Percentiles rank a stretch among this genome's conserved stretches.
These are phyloP conservation scores for Drosophila incognita DNA, from an alignment of 2,888 invertebrate species.

Conservation along the genomic window DNA sequence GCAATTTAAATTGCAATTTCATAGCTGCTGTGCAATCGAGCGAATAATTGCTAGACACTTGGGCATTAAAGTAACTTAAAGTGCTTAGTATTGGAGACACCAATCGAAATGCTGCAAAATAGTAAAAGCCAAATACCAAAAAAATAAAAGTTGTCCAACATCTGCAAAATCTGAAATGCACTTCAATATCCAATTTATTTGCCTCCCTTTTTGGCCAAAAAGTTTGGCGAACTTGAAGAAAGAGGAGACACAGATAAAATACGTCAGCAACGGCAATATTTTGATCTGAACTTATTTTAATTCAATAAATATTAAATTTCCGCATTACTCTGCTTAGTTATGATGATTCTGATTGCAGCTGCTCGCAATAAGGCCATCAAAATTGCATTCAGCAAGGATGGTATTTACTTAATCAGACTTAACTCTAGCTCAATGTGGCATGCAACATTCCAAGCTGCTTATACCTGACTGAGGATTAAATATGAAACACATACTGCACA, in stretches of 20 bases:
- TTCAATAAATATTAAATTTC: constrained; percentile 56
- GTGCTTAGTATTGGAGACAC: constrained; percentile 26
- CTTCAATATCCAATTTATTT: constrained; percentile 37
- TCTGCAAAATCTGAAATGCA: constrained; percentile 18
- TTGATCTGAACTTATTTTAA: constrained; percentile 32
- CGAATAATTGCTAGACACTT: constrained; percentile 17
- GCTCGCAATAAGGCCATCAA: neutral
- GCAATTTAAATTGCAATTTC: constrained; percentile 26
- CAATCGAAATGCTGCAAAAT: constrained; percentile 31
- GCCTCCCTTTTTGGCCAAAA: constrained; percentile 18
- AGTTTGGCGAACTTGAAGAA: constrained; percentile 23
- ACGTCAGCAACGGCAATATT: constrained; percentile 7
- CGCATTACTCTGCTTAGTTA: constrained; percentile 1
- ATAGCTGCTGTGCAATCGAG: constrained; percentile 30
- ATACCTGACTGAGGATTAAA: constrained; percentile 65
- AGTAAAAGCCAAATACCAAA: constrained; percentile 9
- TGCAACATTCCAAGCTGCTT: constrained; percentile 14
- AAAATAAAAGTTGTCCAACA: constrained; percentile 34
- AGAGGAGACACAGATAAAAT: neutral
- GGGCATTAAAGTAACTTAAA: constrained; percentile 25
- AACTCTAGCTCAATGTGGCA: constrained; percentile 37
- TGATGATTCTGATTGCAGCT: constrained; percentile 35
- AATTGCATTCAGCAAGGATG: constrained; percentile 16
- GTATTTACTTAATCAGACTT: constrained; percentile 46
- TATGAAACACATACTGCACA: constrained; percentile 41